Percentiles rank a stretch among this genome's conserved stretches.
These are phyloP conservation scores for Brachypterus glaber DNA, from an alignment of 2,888 invertebrate genomes.

Conservation along the genomic window DNA sequence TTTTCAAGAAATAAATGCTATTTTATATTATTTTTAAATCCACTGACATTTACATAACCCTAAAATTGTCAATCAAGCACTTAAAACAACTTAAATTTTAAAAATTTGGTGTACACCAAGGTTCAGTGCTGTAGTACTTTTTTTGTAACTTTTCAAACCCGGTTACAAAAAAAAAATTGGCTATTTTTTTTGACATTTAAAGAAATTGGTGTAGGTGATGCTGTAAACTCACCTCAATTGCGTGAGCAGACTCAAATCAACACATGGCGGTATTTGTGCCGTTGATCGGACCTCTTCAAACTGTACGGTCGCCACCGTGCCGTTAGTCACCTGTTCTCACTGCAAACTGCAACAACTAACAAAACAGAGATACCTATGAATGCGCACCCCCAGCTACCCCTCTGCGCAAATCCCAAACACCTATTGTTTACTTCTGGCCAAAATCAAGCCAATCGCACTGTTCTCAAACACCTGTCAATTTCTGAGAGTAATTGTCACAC, in stretches of 20 bases:
- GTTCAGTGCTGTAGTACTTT: too few relatives aligned
- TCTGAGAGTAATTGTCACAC: constrained; percentile 17
- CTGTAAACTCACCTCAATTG: constrained; percentile 38
- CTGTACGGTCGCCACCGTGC: constrained; percentile 41
- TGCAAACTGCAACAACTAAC: constrained; percentile 16
- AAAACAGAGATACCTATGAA: constrained; percentile 28
- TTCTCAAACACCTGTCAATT: background rate
- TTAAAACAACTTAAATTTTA: too few relatives aligned
- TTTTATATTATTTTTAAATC: too few relatives aligned
- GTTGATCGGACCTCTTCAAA: constrained; percentile 39
- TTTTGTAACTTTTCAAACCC: background rate
- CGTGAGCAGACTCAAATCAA: constrained; percentile 36
- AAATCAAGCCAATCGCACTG: too few relatives aligned
- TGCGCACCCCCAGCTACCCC: constrained; percentile 29
- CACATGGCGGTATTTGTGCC: constrained; percentile 40
- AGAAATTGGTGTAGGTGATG: too few relatives aligned
- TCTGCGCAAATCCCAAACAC: constrained; percentile 31
- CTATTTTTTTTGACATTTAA: too few relatives aligned
- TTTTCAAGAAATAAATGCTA: too few relatives aligned
- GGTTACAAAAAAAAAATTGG: too few relatives aligned
- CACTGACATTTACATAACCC: too few relatives aligned
- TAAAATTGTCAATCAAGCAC: too few relatives aligned
- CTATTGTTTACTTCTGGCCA: too few relatives aligned
- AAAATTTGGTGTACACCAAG: too few relatives aligned
- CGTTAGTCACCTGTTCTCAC: constrained; percentile 35